Percentiles rank a stretch among this genome's conserved stretches.
phyloP scores from a whole-genome alignment of 2,888 invertebrate genomes.

The Lathronympha strigana region DNA sequence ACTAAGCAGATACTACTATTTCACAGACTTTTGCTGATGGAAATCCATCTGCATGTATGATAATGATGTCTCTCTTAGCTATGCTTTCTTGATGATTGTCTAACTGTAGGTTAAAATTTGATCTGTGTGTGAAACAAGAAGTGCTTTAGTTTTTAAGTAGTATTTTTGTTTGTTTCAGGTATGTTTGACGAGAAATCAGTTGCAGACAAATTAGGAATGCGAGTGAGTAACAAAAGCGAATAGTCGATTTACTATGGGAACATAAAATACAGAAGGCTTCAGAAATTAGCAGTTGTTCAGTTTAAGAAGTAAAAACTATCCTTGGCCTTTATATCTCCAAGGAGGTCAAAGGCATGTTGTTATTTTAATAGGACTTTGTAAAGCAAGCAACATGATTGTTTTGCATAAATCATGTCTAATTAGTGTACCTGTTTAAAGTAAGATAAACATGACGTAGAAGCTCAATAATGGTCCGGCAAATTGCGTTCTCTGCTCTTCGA shows the following conservation, averaged over 20 bases:
- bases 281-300: no score
- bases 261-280: no score
- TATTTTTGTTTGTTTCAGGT: background rate
- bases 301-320: background rate
- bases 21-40: no score
- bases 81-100: no score
- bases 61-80: no score
- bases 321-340: background rate
- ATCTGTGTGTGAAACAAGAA: background rate
- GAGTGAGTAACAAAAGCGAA: no score
- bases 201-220: background rate
- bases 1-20: no score
- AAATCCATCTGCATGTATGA: no score
- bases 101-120: no score
- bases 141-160: background rate
- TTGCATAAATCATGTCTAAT: background rate
- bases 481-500: background rate
- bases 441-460: background rate
- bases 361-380: background rate
- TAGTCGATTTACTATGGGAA: no score
- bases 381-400: background rate
- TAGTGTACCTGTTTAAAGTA: background rate
- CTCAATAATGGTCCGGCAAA: conserved; percentile 1
- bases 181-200: background rate
- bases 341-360: background rate